A percentile compares a stretch with the other conserved stretches of the same genome.
Conservation (phyloP, 2,113 vertebrate species). For the Centrocercus urophasianus region DNA sequence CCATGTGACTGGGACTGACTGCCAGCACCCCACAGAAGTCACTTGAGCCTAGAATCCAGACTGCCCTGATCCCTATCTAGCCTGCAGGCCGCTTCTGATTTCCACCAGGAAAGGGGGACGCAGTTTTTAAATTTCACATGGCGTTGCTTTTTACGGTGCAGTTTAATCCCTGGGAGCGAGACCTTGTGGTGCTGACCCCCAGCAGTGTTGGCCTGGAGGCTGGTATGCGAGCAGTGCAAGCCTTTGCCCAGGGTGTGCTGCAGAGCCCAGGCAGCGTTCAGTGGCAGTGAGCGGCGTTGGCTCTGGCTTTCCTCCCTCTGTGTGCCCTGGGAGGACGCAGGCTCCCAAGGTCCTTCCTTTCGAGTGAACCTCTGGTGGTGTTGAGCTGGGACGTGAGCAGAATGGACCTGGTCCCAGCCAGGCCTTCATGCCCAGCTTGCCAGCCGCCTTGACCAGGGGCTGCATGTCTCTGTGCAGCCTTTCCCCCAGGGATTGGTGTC, state of each 20-base stretch:
- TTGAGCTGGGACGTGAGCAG: neutral
- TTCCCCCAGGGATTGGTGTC: neutral
- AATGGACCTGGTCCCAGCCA: neutral
- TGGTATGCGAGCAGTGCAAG: rapidly evolving
- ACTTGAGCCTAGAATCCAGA: rapidly evolving
- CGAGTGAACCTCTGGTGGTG: neutral
- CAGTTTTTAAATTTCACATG: neutral
- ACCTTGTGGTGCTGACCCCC: rapidly evolving
- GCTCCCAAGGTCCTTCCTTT: neutral
- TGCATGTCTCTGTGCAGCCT: neutral
- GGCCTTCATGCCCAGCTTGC: neutral
- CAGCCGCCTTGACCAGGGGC: neutral
- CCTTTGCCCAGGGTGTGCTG: rapidly evolving
- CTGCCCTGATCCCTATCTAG: neutral
- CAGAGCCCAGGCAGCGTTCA: rapidly evolving
- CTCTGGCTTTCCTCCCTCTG: rapidly evolving
- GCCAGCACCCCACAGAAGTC: rapidly evolving
- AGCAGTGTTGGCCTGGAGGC: neutral
- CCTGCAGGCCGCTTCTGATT: neutral
- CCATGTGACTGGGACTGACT: neutral
- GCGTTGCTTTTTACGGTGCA: neutral
- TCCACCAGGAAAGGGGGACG: neutral
- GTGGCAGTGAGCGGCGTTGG: rapidly evolving
- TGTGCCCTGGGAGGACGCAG: neutral
- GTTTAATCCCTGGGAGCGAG: neutral